Evolutionary conservation across 1,140 invertebrate species (phyloP).

Genomic region (Nomia melanderi): DNA sequence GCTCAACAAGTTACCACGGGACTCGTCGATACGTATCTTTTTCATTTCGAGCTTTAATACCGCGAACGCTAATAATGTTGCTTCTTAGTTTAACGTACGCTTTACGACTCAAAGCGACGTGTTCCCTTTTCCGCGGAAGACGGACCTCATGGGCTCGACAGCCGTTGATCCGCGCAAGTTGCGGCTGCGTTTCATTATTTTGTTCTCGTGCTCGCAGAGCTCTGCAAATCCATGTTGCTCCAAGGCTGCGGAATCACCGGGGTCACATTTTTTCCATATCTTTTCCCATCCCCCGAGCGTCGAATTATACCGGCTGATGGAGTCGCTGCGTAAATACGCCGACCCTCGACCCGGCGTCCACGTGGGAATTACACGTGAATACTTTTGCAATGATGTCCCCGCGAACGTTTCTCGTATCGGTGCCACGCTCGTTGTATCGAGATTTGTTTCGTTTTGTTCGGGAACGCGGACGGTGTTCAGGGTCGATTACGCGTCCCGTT

Average conservation of each 20-base stretch:
- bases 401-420: too few relatives aligned
- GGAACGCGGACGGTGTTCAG: not conserved
- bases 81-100: not conserved
- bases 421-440: not conserved
- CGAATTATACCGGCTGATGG: not conserved
- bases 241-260: not conserved
- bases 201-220: not conserved
- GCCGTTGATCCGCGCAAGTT: constrained; percentile 14
- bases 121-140: not conserved
- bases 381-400: too few relatives aligned
- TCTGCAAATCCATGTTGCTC: not conserved
- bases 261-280: too few relatives aligned
- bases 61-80: not conserved
- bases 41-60: not conserved
- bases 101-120: constrained; percentile 11
- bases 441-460: not conserved
- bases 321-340: not conserved
- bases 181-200: constrained; percentile 10
- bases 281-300: not conserved
- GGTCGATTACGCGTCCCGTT: not conserved
- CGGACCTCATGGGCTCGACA: not conserved
- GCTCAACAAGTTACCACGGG: constrained; percentile 39
- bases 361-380: too few relatives aligned
- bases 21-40: constrained; percentile 13
- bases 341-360: too few relatives aligned